phyloP scores from a whole-genome alignment of 2,797 vertebrate species.

The Eulemur mongoz region DNA sequence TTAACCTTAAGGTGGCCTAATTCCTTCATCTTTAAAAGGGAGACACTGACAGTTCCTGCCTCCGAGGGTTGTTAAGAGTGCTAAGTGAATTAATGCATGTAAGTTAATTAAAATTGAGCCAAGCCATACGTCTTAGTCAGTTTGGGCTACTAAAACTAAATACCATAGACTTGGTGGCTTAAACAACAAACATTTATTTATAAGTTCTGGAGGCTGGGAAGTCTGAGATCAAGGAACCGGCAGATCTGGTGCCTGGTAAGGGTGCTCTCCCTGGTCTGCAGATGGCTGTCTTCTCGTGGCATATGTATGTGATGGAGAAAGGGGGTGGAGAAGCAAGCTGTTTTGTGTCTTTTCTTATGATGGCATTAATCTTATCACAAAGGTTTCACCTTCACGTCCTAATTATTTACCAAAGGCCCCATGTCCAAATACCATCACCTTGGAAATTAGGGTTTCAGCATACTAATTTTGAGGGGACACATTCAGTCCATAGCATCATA shows the following conservation, averaged over 20 bases:
- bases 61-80: background rate
- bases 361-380: background rate
- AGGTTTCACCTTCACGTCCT: no score
- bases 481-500: background rate
- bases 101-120: background rate
- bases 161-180: background rate
- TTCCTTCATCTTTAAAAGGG: background rate
- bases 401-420: background rate
- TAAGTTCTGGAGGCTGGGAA: background rate
- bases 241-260: background rate
- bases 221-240: accelerated
- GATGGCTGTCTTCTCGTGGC: background rate
- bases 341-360: background rate
- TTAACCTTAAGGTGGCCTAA: background rate
- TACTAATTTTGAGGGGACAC: background rate
- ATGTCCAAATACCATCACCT: background rate
- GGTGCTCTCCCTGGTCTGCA: background rate
- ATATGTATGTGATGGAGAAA: background rate
- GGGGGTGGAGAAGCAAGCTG: background rate
- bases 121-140: background rate
- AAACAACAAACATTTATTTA: background rate
- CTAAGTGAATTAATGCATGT: background rate
- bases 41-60: background rate
- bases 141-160: background rate
- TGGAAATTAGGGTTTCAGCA: background rate